Percentiles rank a stretch among this genome's conserved stretches.
Evolutionary conservation across 2,113 vertebrate genomes (phyloP).

Genomic region (Gymnorhina tibicen): DNA sequence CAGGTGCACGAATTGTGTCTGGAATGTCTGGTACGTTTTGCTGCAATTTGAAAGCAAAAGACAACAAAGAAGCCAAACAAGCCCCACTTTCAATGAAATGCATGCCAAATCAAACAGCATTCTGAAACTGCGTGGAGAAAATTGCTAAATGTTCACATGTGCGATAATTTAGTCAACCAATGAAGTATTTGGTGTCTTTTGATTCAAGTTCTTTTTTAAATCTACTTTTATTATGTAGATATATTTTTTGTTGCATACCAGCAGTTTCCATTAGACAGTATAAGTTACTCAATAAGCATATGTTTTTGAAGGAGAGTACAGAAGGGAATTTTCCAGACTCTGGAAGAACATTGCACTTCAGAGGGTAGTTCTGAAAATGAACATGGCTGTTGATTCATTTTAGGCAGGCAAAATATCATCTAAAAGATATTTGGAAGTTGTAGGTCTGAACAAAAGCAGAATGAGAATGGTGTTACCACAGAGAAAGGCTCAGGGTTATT

Average conservation of each 20-base stretch:
- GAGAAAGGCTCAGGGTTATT: background rate
- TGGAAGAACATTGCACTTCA: constrained; percentile 31
- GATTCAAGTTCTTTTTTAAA: background rate
- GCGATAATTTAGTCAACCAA: background rate
- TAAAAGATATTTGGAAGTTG: background rate
- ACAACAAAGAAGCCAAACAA: background rate
- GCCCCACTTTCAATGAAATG: background rate
- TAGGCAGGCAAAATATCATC: background rate
- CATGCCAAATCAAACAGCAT: background rate
- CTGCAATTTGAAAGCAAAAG: background rate
- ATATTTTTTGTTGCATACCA: background rate
- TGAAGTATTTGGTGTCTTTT: background rate
- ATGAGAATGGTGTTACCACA: background rate
- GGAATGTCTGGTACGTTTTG: background rate
- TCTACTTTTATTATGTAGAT: background rate
- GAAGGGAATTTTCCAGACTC: background rate
- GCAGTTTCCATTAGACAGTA: background rate
- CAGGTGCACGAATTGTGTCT: background rate
- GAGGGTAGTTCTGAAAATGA: constrained; percentile 28
- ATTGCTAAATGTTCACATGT: background rate
- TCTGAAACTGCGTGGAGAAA: background rate
- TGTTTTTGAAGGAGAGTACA: background rate
- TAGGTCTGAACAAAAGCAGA: constrained; percentile 10
- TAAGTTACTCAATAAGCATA: background rate
- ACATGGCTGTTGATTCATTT: background rate